Percentiles rank a stretch among this genome's conserved stretches.
Evolutionary conservation across 2,888 invertebrate genomes (phyloP).

Genomic region (Limnephilus rhombicus): DNA sequence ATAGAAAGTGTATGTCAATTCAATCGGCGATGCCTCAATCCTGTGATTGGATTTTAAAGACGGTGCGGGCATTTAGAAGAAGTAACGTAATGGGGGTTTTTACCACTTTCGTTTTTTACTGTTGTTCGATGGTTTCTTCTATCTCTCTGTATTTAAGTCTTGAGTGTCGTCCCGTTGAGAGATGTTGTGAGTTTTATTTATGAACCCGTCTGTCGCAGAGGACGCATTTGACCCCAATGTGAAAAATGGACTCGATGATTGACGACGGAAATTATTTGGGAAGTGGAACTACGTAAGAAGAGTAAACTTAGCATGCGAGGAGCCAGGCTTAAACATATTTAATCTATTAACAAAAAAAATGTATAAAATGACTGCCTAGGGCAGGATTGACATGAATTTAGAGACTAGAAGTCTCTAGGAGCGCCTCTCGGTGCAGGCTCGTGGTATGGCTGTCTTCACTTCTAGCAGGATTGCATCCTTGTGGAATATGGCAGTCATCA

Average conservation of each 20-base stretch:
- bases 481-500: no score
- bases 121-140: background rate
- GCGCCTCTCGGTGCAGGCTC: no score
- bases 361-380: slow-evolving; percentile 11
- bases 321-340: slow-evolving; percentile 18
- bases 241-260: slow-evolving; percentile 17
- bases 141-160: background rate
- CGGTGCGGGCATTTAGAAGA: background rate
- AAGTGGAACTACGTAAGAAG: slow-evolving; percentile 10
- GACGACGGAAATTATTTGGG: slow-evolving; percentile 22
- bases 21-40: background rate
- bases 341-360: slow-evolving; percentile 16
- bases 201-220: background rate
- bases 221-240: slow-evolving; percentile 12
- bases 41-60: slow-evolving; percentile 1
- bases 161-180: background rate
- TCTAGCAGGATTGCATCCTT: no score
- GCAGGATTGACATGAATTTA: slow-evolving; percentile 5
- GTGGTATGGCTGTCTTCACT: background rate
- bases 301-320: background rate
- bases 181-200: background rate
- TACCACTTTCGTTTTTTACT: background rate
- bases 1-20: background rate
- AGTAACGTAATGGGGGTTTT: background rate
- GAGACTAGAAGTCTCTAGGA: background rate